Evolutionary conservation across 53 echinoderm and acorn worm species (phyloP).

Genomic region (Antedon mediterranea): DNA sequence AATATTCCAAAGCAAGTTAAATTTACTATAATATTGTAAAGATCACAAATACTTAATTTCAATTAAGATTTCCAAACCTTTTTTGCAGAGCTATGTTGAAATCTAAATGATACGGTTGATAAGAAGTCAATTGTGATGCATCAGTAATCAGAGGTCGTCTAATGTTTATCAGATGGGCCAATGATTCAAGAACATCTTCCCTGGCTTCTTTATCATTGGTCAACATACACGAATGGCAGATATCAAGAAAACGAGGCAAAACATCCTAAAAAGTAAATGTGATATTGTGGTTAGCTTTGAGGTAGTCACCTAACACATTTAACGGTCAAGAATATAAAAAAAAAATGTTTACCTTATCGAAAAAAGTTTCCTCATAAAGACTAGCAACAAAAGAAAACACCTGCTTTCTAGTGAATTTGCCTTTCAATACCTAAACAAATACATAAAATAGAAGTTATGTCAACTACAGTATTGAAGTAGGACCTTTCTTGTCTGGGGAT

Average conservation of each 20-base stretch:
- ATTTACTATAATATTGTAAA: too few species aligned
- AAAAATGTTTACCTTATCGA: constrained; percentile 72
- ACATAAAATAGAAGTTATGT: not conserved
- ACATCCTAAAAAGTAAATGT: constrained; percentile 31
- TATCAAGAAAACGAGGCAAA: constrained; percentile 37
- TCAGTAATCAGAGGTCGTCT: constrained; percentile 26
- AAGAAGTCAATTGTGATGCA: constrained; percentile 18
- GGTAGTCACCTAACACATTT: too few species aligned
- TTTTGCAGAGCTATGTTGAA: constrained; percentile 50
- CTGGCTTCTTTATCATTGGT: constrained; percentile 3
- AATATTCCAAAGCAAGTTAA: too few species aligned
- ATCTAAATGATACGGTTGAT: constrained; percentile 33
- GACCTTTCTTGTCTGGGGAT: too few species aligned
- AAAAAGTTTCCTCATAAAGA: constrained; percentile 22
- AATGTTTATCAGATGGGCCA: constrained; percentile 22
- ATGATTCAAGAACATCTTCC: constrained; percentile 30
- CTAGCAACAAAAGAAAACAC: constrained; percentile 35
- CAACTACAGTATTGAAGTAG: too few species aligned
- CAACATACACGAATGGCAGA: constrained; percentile 39
- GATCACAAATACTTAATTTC: not conserved
- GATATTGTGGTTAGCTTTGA: too few species aligned
- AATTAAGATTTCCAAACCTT: constrained; percentile 16
- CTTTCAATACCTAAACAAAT: constrained; percentile 31
- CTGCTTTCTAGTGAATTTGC: constrained; percentile 25
- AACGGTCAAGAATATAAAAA: constrained; percentile 3